phyloP scores from a whole-genome alignment of 2,113 vertebrate genomes.

The Anguilla rostrata region DNA sequence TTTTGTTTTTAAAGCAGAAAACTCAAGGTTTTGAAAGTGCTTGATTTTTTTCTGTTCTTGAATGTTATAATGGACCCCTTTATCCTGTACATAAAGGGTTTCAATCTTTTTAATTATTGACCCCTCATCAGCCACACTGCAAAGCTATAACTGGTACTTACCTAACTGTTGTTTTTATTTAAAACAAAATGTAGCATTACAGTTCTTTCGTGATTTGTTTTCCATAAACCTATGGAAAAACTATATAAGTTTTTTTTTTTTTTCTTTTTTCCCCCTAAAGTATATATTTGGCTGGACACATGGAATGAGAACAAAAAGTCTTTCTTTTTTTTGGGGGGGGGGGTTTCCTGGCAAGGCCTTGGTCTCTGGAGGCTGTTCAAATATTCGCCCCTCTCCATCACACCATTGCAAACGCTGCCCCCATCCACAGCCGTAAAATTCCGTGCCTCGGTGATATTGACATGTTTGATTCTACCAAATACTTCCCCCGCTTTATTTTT shows the following conservation, averaged over 20 bases:
- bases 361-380: not conserved
- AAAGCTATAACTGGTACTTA: not conserved
- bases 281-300: not conserved
- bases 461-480: not conserved
- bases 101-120: not conserved
- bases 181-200: not conserved
- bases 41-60: too few relatives aligned
- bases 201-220: not conserved
- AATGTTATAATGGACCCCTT: too few relatives aligned
- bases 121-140: conserved; percentile 1
- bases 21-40: too few relatives aligned
- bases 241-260: not conserved
- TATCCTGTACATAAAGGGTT: too few relatives aligned
- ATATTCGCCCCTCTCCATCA: not conserved
- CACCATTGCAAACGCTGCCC: not conserved
- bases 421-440: not conserved
- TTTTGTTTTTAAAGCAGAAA: too few relatives aligned
- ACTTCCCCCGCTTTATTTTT: not conserved
- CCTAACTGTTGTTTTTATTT: not conserved
- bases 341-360: not conserved
- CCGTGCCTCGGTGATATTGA: not conserved
- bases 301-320: conserved; percentile 6
- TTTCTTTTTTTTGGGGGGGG: too few relatives aligned
- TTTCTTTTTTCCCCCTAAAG: too few relatives aligned
- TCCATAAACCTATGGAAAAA: not conserved